phyloP scores from a whole-genome alignment of 2,888 invertebrate species.

The Drosophila antonietae region DNA sequence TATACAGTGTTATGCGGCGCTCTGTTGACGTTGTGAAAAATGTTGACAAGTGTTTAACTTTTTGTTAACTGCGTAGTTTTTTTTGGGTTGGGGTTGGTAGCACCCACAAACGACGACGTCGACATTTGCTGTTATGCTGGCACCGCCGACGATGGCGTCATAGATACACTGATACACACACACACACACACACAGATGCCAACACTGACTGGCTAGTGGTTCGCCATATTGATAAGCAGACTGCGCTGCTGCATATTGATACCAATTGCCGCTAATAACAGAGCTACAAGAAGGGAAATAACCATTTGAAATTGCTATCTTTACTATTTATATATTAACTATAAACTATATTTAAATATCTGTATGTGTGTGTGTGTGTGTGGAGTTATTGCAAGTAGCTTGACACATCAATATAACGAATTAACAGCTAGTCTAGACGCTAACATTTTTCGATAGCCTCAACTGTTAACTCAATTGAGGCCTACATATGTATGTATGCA shows the following conservation, averaged over 20 bases:
- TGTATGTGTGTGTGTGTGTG: neutral
- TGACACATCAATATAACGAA: slow-evolving; percentile 18
- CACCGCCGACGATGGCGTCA: slow-evolving; percentile 67
- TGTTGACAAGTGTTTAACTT: slow-evolving; percentile 75
- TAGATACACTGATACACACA: slow-evolving; percentile 55
- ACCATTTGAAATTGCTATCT: neutral
- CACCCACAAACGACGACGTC: slow-evolving; percentile 43
- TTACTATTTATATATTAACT: neutral
- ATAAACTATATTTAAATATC: neutral
- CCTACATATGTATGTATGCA: too few relatives aligned
- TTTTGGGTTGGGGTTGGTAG: slow-evolving; percentile 60
- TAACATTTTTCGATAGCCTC: slow-evolving; percentile 29
- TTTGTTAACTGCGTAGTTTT: slow-evolving; percentile 75
- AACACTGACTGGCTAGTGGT: slow-evolving; percentile 10
- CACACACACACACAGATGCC: slow-evolving; percentile 3
- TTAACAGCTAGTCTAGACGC: slow-evolving; percentile 28
- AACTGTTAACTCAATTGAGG: slow-evolving; percentile 41
- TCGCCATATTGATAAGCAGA: slow-evolving; percentile 40
- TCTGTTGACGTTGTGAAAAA: slow-evolving; percentile 69
- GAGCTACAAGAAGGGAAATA: neutral
- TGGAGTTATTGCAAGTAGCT: neutral
- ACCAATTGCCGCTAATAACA: slow-evolving; percentile 43
- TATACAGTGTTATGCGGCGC: slow-evolving; percentile 51
- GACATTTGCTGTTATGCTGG: slow-evolving; percentile 61
- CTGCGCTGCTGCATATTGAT: slow-evolving; percentile 24